A percentile compares a stretch with the other conserved stretches of the same genome.
phyloP scores from a whole-genome alignment of 2,113 vertebrate genomes.

The Cryptotis parvus region DNA sequence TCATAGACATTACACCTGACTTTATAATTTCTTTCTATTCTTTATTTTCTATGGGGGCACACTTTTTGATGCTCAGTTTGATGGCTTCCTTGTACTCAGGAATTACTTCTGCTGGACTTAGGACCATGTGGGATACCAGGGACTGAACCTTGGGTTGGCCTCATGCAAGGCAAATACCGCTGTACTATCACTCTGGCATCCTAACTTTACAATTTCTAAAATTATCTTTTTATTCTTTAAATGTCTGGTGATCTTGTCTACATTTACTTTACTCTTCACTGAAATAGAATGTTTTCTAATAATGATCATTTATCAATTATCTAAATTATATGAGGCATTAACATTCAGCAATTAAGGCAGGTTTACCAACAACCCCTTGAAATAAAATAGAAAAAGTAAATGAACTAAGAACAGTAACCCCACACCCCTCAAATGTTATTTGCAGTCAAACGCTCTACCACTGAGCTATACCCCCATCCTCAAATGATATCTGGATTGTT shows the following conservation, averaged over 20 bases:
- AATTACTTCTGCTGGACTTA: no score
- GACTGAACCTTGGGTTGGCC: no score
- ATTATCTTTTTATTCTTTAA: neutral
- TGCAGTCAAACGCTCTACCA: no score
- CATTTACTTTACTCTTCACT: neutral
- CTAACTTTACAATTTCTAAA: conserved; percentile 23
- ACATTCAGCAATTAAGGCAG: neutral
- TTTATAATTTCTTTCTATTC: no score
- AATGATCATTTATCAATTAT: neutral
- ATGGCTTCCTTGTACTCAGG: no score
- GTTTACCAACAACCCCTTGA: conserved; percentile 6
- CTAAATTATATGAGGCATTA: neutral
- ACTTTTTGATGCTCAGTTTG: no score
- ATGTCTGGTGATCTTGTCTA: neutral
- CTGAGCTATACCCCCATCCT: no score
- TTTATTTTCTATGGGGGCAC: no score
- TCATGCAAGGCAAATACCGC: no score
- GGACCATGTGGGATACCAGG: no score
- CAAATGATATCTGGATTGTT: neutral
- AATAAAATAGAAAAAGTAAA: conserved; percentile 40
- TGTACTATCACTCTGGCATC: no score
- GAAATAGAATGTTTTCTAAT: neutral
- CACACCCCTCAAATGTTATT: accelerated
- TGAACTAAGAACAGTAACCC: neutral
- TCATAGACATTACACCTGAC: neutral